Evolutionary conservation across 2,888 invertebrate species (phyloP).

Genomic region (Limulus polyphemus): DNA sequence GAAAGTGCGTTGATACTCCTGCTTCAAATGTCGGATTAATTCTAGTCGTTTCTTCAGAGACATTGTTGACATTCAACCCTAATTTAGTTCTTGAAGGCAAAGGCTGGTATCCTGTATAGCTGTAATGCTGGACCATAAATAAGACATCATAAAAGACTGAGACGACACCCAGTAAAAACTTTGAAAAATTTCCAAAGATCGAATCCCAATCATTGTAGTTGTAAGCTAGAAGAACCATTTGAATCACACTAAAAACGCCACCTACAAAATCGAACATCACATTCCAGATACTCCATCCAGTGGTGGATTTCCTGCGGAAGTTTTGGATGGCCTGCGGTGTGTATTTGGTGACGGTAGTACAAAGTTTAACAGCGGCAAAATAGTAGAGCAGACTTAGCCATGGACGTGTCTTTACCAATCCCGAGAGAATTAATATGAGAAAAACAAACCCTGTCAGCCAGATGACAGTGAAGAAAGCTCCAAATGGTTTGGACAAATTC

Average conservation of each 20-base stretch:
- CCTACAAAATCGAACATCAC: constrained; percentile 93
- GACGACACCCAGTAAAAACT: constrained; percentile 94
- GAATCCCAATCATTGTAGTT: constrained; percentile 73
- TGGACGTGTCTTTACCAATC: constrained; percentile 46
- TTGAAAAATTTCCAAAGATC: constrained; percentile 95
- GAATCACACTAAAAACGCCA: constrained; percentile 80
- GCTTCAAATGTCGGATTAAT: too few species aligned
- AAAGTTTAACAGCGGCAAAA: constrained; percentile 90
- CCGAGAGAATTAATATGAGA: constrained; percentile 43
- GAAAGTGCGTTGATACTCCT: too few species aligned
- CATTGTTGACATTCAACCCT: too few species aligned
- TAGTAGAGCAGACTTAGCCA: constrained; percentile 89
- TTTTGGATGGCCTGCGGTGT: constrained; percentile 97
- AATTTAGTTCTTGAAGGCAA: too few species aligned
- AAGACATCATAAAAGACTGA: constrained; percentile 90
- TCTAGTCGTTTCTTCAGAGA: too few species aligned
- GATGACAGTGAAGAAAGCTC: constrained; percentile 16
- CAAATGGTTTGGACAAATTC: constrained; percentile 52
- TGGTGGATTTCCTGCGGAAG: constrained; percentile 85
- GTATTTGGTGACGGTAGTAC: constrained; percentile 93
- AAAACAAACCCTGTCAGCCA: constrained; percentile 27
- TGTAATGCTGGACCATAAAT: constrained; percentile 93
- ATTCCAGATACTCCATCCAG: constrained; percentile 98
- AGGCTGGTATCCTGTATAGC: constrained; percentile 31
- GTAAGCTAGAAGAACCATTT: constrained; percentile 88